Evolutionary conservation across 2,797 vertebrate genomes (phyloP).

Genomic region (Gymnoscopelus braueri): DNA sequence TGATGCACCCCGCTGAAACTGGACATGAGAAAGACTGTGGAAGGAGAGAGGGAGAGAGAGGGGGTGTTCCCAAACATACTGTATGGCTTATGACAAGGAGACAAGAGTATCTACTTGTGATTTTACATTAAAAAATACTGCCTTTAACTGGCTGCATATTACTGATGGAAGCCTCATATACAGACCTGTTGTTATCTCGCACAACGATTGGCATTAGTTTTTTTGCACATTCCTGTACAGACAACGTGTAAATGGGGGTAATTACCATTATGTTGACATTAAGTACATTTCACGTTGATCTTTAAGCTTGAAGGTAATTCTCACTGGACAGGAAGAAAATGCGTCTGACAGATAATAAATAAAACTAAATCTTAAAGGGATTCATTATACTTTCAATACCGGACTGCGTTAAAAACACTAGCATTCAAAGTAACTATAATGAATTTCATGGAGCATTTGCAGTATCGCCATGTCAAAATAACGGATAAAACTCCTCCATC

Average conservation of each 20-base stretch:
- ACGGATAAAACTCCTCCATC: constrained; percentile 53
- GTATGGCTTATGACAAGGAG: constrained; percentile 39
- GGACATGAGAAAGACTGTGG: constrained; percentile 81
- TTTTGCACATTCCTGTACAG: constrained; percentile 11
- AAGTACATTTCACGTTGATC: constrained; percentile 10
- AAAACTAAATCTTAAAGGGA: constrained; percentile 30
- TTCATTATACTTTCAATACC: constrained; percentile 30
- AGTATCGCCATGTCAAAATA: constrained; percentile 15
- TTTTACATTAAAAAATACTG: constrained; percentile 13
- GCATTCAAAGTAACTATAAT: constrained; percentile 34
- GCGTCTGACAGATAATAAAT: constrained; percentile 51
- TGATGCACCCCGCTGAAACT: constrained; percentile 85
- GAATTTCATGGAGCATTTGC: constrained; percentile 1
- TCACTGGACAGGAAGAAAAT: constrained; percentile 35
- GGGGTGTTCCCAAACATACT: constrained; percentile 50
- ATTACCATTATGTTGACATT: constrained; percentile 16
- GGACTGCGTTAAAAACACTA: constrained; percentile 28
- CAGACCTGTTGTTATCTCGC: constrained; percentile 22
- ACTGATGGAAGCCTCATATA: constrained; percentile 9
- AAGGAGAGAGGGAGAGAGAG: constrained; percentile 71
- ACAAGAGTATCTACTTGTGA: constrained; percentile 13
- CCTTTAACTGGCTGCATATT: constrained; percentile 24
- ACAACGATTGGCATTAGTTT: constrained; percentile 26
- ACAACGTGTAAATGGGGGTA: constrained; percentile 1
- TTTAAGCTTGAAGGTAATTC: constrained; percentile 8